Evolutionary conservation across 1,140 invertebrate species (phyloP).

Genomic region (Cotesia chilonis): DNA sequence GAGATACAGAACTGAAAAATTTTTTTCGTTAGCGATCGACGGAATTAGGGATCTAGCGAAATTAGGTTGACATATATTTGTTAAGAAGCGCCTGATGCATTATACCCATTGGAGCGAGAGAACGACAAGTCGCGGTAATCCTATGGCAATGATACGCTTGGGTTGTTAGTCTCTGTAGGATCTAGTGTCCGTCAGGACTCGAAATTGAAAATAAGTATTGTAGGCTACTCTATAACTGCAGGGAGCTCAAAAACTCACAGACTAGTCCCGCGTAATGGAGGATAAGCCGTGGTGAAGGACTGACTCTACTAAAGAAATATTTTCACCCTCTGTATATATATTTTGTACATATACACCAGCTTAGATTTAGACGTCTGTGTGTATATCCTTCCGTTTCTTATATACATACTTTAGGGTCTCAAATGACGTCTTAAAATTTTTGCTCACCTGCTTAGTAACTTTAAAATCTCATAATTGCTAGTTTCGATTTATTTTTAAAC

Average conservation of each 20-base stretch:
- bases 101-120: conserved; percentile 30
- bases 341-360: conserved; percentile 22
- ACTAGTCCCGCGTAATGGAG: conserved; percentile 52
- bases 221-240: conserved; percentile 29
- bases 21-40: conserved; percentile 40
- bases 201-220: conserved; percentile 49
- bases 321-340: conserved; percentile 16
- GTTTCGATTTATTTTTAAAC: no score
- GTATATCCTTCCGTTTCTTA: no score
- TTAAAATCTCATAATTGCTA: no score
- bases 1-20: conserved; percentile 3
- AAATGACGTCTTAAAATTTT: no score
- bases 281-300: conserved; percentile 49
- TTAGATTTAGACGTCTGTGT: no score
- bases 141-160: conserved; percentile 52
- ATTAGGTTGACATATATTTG: conserved; percentile 54
- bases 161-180: conserved; percentile 47
- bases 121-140: conserved; percentile 53
- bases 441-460: no score
- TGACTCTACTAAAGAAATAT: conserved; percentile 45
- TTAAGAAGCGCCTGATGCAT: conserved; percentile 45
- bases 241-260: conserved; percentile 18
- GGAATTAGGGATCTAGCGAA: conserved; percentile 42
- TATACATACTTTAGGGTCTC: no score
- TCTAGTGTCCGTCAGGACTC: conserved; percentile 40